Conservation (phyloP, 2,888 invertebrate genomes). For the Oligia strigilis region DNA sequence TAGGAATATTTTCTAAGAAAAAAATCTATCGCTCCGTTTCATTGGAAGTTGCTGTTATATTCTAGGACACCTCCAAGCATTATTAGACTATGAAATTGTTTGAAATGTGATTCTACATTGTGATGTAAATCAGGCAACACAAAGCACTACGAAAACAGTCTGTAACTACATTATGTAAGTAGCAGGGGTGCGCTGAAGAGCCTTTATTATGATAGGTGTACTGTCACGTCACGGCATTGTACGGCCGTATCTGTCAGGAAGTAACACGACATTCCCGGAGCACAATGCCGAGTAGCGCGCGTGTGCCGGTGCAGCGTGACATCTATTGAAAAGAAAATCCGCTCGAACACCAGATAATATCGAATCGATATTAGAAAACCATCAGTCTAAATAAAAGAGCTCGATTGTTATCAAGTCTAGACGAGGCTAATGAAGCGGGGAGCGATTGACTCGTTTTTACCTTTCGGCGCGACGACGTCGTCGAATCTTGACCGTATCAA, state of each 20-base stretch:
- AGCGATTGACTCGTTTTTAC: slow-evolving; percentile 75
- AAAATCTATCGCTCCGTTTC: slow-evolving; percentile 6
- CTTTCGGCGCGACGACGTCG: slow-evolving; percentile 72
- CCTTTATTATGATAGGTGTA: slow-evolving; percentile 58
- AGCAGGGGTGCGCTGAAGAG: slow-evolving; percentile 51
- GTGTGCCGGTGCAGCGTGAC: slow-evolving; percentile 24
- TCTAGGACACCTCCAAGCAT: slow-evolving; percentile 14
- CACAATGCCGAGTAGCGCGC: slow-evolving; percentile 48
- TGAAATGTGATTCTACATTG: slow-evolving; percentile 36
- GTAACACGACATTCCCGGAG: slow-evolving; percentile 58
- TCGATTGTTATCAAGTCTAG: slow-evolving; percentile 68
- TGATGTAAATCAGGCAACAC: slow-evolving; percentile 52
- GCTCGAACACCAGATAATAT: slow-evolving; percentile 39
- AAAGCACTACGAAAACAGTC: slow-evolving; percentile 29
- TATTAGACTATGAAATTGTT: slow-evolving; percentile 19
- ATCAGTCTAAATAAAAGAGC: slow-evolving; percentile 45
- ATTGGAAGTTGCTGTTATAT: slow-evolving; percentile 14
- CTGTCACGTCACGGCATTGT: slow-evolving; percentile 59
- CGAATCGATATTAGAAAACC: slow-evolving; percentile 57
- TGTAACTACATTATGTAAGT: slow-evolving; percentile 16
- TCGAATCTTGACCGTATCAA: slow-evolving; percentile 83
- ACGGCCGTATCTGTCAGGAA: slow-evolving; percentile 65
- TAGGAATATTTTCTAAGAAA: slow-evolving; percentile 32
- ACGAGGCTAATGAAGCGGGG: slow-evolving; percentile 70
- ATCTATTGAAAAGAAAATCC: slow-evolving; percentile 55